These are phyloP conservation scores for Lottia scabra DNA, from an alignment of 2,888 invertebrate species.

Conservation along the genomic window DNA sequence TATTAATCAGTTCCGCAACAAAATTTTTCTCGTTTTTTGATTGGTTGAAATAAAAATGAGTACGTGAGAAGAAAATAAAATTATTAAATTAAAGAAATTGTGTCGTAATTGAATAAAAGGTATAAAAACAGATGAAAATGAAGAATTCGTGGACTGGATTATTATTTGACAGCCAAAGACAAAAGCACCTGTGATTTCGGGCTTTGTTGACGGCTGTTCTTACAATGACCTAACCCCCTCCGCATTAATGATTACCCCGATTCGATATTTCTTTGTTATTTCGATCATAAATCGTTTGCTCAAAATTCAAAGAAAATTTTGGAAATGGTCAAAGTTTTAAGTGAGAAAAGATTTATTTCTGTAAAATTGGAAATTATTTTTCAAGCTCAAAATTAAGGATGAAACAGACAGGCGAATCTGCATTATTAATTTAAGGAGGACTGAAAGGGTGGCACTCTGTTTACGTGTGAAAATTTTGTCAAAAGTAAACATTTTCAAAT, in stretches of 20 bases:
- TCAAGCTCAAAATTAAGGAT: not conserved
- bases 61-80: no score
- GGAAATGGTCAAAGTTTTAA: not conserved
- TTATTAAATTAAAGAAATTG: no score
- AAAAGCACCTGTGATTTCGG: slow-evolving; percentile 6
- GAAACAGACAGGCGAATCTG: not conserved
- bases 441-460: no score
- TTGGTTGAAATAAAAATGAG: not conserved
- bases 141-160: no score
- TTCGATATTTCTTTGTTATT: not conserved
- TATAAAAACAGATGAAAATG: no score
- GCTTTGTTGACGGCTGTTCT: slow-evolving; percentile 21
- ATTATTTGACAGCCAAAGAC: not conserved
- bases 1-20: not conserved
- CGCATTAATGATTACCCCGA: not conserved
- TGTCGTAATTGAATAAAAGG: no score
- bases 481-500: no score
- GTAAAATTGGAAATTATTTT: not conserved
- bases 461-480: no score
- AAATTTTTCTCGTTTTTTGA: not conserved
- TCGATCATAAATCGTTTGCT: not conserved
- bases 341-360: slow-evolving; percentile 1
- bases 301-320: not conserved
- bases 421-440: not conserved
- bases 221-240: slow-evolving; percentile 1